Conservation (phyloP, 2,888 invertebrate genomes). For the Seira ritae region DNA sequence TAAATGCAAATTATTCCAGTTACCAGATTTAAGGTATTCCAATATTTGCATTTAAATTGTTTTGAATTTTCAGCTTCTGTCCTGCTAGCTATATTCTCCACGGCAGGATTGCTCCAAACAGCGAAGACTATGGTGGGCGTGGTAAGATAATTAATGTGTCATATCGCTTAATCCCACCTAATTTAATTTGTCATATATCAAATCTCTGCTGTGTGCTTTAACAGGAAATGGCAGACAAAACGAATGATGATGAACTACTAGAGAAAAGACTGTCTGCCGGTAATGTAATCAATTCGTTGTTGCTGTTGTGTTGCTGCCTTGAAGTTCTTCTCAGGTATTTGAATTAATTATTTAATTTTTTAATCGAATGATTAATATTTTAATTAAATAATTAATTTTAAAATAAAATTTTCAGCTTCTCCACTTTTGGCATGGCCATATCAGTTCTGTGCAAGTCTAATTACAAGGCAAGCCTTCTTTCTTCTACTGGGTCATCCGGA, state of each 20-base stretch:
- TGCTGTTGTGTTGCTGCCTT: constrained; percentile 64
- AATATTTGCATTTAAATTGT: too few relatives aligned
- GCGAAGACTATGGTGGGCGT: constrained; percentile 61
- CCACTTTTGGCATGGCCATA: constrained; percentile 68
- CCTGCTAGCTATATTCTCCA: constrained; percentile 68
- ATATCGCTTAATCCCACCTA: neutral
- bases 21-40: too few relatives aligned
- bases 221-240: constrained; percentile 50
- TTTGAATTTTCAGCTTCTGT: too few relatives aligned
- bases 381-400: too few relatives aligned
- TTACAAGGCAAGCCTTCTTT: constrained; percentile 54
- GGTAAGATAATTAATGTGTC: constrained; percentile 23
- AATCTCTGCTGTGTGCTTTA: neutral
- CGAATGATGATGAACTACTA: constrained; percentile 60
- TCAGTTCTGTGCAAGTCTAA: constrained; percentile 58
- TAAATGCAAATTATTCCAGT: too few relatives aligned
- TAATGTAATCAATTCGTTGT: constrained; percentile 67
- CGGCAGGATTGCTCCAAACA: constrained; percentile 68
- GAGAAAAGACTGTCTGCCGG: constrained; percentile 65
- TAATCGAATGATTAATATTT: too few relatives aligned
- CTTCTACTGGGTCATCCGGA: constrained; percentile 64
- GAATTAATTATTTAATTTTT: too few relatives aligned
- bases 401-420: too few relatives aligned
- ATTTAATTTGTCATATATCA: too few relatives aligned
- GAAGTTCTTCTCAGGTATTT: constrained; percentile 69